These are phyloP conservation scores for Spizella passerina DNA, from an alignment of 2,797 vertebrate genomes.

Conservation along the genomic window DNA sequence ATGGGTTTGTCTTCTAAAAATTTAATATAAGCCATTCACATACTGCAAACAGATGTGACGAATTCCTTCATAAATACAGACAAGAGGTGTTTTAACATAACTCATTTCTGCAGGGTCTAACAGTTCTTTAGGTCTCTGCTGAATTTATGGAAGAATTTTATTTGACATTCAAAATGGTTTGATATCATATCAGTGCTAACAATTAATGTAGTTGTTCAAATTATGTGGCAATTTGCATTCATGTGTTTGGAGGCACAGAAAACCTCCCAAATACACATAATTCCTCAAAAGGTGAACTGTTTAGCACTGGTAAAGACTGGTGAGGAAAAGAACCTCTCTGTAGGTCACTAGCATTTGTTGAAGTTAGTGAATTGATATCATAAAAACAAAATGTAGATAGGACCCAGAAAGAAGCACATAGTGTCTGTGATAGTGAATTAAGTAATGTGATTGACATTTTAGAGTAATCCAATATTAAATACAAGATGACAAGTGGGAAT, in stretches of 20 bases:
- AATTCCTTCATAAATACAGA: not conserved
- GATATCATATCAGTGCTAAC: not conserved
- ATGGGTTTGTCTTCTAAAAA: not conserved
- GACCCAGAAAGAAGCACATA: not conserved
- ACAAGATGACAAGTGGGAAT: not conserved
- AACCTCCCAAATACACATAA: not conserved
- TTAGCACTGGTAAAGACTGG: not conserved
- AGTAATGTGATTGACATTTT: not conserved
- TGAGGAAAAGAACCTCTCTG: not conserved
- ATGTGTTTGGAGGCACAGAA: not conserved
- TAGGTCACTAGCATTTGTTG: not conserved
- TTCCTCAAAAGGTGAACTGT: not conserved
- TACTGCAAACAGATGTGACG: not conserved
- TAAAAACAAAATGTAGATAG: not conserved
- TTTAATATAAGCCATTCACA: not conserved
- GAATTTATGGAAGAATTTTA: not conserved
- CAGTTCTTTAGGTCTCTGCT: not conserved
- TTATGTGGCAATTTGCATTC: not conserved
- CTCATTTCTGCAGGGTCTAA: not conserved
- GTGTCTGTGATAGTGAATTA: not conserved
- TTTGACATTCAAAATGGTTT: not conserved
- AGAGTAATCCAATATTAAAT: not conserved
- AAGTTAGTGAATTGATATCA: not conserved
- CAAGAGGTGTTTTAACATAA: not conserved
- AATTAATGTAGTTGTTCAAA: not conserved